Evolutionary conservation across 2,888 invertebrate genomes (phyloP).

Genomic region (Eucera pruinosa): DNA sequence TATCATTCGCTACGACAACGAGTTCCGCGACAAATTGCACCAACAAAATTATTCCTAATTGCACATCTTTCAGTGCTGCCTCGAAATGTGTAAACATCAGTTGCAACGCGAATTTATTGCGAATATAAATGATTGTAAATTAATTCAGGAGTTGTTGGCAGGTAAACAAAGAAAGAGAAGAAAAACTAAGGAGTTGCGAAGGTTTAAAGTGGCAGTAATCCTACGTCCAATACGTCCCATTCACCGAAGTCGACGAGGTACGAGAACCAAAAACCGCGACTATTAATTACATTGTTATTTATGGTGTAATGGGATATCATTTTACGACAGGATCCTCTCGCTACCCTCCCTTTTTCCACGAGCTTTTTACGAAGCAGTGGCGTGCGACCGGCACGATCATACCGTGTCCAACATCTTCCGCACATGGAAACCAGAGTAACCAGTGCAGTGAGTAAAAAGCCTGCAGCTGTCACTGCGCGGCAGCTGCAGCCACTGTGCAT

Average conservation of each 20-base stretch:
- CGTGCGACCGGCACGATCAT: conserved; percentile 48
- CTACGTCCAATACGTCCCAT: too few relatives aligned
- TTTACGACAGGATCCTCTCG: conserved; percentile 13
- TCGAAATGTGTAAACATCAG: too few relatives aligned
- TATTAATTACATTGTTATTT: conserved; percentile 29
- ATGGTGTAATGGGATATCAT: conserved; percentile 23
- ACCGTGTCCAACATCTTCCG: conserved; percentile 44
- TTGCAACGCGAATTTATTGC: conserved; percentile 7
- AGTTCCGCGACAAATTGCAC: neutral
- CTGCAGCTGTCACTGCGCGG: conserved; percentile 65
- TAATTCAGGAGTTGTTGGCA: too few relatives aligned
- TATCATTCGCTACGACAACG: neutral
- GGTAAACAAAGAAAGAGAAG: too few relatives aligned
- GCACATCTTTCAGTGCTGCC: too few relatives aligned
- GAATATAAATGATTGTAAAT: neutral
- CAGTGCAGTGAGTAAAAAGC: conserved; percentile 61
- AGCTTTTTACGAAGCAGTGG: conserved; percentile 38
- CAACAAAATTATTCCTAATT: neutral
- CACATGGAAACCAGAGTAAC: conserved; percentile 67
- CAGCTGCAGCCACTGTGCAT: conserved; percentile 62
- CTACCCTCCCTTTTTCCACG: conserved; percentile 34
- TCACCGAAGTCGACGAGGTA: too few relatives aligned
- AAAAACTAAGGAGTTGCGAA: too few relatives aligned
- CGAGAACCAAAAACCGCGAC: neutral
- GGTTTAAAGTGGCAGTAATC: too few relatives aligned